Percentiles rank a stretch among this genome's conserved stretches.
phyloP scores from a whole-genome alignment of 2,113 vertebrate species.

The Carollia perspicillata region DNA sequence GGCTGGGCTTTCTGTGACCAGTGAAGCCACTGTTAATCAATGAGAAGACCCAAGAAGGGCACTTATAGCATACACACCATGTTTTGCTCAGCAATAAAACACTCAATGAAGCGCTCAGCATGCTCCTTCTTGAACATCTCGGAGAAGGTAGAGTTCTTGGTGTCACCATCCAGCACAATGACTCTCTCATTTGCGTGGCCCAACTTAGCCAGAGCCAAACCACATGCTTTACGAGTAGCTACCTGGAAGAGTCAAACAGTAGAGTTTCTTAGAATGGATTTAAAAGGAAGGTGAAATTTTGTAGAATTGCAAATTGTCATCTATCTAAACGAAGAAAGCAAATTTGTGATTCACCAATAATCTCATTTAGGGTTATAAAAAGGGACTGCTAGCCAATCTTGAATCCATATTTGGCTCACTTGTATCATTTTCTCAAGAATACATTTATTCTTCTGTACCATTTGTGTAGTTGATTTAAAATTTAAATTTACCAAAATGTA shows the following conservation, averaged over 20 bases:
- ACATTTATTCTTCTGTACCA: not conserved
- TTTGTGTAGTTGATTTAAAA: not conserved
- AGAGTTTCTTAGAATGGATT: not conserved
- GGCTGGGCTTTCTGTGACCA: not conserved
- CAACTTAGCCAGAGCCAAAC: slow-evolving; percentile 86
- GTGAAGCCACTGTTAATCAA: not conserved
- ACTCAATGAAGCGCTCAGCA: slow-evolving; percentile 90
- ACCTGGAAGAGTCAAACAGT: slow-evolving; percentile 75
- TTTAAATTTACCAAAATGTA: not conserved
- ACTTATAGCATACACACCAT: slow-evolving; percentile 79
- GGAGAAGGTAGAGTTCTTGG: slow-evolving; percentile 90
- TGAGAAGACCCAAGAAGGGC: not conserved
- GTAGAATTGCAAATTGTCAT: not conserved
- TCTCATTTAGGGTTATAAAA: not conserved
- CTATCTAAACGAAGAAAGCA: not conserved
- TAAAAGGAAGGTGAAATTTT: not conserved
- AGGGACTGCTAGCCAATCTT: not conserved
- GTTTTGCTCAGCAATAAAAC: slow-evolving; percentile 91
- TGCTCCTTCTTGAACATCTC: slow-evolving; percentile 88
- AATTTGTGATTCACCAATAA: not conserved
- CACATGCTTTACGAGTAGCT: slow-evolving; percentile 87
- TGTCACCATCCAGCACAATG: slow-evolving; percentile 88
- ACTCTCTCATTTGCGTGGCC: slow-evolving; percentile 84
- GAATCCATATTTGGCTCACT: not conserved
- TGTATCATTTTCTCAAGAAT: not conserved